Base-by-base conservation (phyloP, 1,140 invertebrate genomes). In the Nephila pilipes region DNA sequence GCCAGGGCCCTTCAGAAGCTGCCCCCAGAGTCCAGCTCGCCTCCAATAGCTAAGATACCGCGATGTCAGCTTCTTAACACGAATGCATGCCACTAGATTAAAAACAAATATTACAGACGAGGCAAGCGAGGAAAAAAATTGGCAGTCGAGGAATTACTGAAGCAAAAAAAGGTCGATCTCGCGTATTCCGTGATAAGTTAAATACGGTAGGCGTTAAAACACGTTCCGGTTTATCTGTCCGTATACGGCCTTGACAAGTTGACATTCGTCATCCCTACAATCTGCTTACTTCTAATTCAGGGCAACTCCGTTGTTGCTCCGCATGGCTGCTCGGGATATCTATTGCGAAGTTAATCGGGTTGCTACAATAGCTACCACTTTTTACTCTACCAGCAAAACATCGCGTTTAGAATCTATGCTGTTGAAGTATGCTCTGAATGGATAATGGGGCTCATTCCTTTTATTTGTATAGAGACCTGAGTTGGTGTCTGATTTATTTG, bases 191-290 rank as follows among this genome's bases (percentile, higher is more conserved):
- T 79, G 91, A 87, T 46, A 46, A 46, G 46, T 46, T 46, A 46
- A 46, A 46, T 87, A 93, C 91, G 54, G 91, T 93, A 93, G 91
- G 91, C 91, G 91, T 93, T 80, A 87, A 69, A 93, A 93, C 63
- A 87, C 22, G 65, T 79, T 87, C 65, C 60, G 29, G n/a, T 38
- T 87, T 87, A 87, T 87, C 91, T 93, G 91, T 79, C 83, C 54
- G 46, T 58, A 58, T 85, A 85, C 57, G 81, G 91, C 83, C 63
- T 54, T 92, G 90, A 69, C 90, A 92, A 83, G 75, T 63, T 92
- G 46, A 90, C 90, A 85, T 90, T 90, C 79, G 55, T 90, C 89
- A 32, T 85, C 58, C 32, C 5, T 36, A 25, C 65, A 36, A 22
- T 89, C 87, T 90, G 88, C 69, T 90, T 58, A 57, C 69, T 90